These are phyloP conservation scores for Penaeus indicus DNA, from an alignment of 1,140 invertebrate genomes.

Conservation along the genomic window DNA sequence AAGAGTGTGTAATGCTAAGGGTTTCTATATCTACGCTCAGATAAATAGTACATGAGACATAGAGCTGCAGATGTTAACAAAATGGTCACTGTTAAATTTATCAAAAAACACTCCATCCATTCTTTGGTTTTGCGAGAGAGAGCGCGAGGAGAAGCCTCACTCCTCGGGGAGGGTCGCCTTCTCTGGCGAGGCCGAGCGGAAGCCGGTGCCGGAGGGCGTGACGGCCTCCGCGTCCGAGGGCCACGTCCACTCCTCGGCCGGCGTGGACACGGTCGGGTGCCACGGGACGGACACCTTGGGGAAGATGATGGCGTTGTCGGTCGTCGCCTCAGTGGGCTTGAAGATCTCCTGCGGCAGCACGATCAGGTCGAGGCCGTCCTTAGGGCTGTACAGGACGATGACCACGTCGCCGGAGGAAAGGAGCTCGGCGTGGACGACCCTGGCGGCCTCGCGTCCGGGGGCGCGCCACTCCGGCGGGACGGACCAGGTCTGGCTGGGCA, in stretches of 20 bases:
- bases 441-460: background rate
- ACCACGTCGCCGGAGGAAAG: conserved; percentile 38
- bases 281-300: conserved; percentile 20
- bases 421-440: conserved; percentile 41
- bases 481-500: background rate
- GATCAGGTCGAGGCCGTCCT: conserved; percentile 43
- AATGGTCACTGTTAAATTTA: no score
- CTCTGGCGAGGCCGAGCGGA: background rate
- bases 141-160: background rate
- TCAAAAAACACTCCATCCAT: no score
- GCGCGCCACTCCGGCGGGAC: conserved; percentile 3
- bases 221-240: background rate
- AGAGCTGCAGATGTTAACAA: no score
- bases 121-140: no score
- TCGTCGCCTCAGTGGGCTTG: background rate
- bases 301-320: conserved; percentile 28
- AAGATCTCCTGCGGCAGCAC: conserved; percentile 34
- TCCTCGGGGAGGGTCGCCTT: background rate
- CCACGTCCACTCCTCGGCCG: conserved; percentile 31
- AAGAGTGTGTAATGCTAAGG: no score
- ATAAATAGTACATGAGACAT: no score
- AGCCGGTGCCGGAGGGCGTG: background rate
- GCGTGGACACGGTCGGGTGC: conserved; percentile 41
- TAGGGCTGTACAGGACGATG: conserved; percentile 39
- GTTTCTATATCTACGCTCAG: no score